Evolutionary conservation across 2,888 invertebrate genomes (phyloP).

Genomic region (Spilarctia lutea): DNA sequence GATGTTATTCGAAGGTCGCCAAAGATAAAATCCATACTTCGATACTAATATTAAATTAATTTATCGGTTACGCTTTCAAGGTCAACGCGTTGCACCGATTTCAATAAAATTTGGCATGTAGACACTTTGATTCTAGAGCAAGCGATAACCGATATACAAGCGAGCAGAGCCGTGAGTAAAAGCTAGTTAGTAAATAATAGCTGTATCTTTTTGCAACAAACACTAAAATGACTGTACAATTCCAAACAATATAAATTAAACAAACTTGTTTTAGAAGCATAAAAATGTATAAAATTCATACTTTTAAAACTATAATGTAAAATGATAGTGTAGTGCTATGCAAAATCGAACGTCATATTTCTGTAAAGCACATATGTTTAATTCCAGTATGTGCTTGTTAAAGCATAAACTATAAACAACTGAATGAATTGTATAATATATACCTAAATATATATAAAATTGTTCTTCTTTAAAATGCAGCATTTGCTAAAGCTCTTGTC

Average conservation of each 20-base stretch:
- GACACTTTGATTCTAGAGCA: too few relatives aligned
- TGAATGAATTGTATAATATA: conserved; percentile 15
- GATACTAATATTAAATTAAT: too few relatives aligned
- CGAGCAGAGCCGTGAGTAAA: too few relatives aligned
- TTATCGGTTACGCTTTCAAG: too few relatives aligned
- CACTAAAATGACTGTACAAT: neutral
- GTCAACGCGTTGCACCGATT: too few relatives aligned
- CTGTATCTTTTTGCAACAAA: neutral
- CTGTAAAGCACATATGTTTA: neutral
- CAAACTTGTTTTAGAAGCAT: too few relatives aligned
- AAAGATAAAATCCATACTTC: neutral
- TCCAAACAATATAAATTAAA: neutral
- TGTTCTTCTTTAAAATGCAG: conserved; percentile 69
- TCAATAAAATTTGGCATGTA: too few relatives aligned
- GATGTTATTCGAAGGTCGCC: neutral
- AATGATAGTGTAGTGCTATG: neutral
- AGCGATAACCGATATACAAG: too few relatives aligned
- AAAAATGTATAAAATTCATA: neutral
- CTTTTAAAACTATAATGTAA: neutral
- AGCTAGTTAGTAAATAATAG: neutral
- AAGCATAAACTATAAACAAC: conserved; percentile 41
- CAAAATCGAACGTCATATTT: neutral
- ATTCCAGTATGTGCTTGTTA: neutral
- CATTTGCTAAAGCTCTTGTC: conserved; percentile 68
- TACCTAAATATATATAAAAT: conserved; percentile 40